Evolutionary conservation across 2,888 invertebrate species (phyloP), one percentile per base, ranked within the genome.

Genomic region (Anticlea derivata): DNA sequence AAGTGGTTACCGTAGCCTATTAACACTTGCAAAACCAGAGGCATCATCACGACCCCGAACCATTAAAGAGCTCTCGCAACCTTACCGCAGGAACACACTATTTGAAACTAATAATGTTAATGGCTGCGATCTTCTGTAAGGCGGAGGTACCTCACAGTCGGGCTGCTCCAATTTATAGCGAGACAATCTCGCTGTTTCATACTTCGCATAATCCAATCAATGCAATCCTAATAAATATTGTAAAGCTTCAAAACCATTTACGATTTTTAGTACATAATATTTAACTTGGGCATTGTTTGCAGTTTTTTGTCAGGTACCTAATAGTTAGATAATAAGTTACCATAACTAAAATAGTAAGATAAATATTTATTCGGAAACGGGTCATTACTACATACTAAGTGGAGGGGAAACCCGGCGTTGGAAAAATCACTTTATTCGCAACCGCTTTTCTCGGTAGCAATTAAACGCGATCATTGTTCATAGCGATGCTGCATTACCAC

Each of bases 371-470:
- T 65, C 61, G 61, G 55, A 68, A 61, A 63, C 55, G 56, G 59
- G 62, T 63, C 59, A 65, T 65, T 66, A 65, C 53, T 50, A 48
- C 66, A 68, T 71, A 68, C 41, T 55, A 66, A 65, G 61, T 60
- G 59, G 56, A 67, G 75, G 86, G 83, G 75, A 85, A 85, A 78
- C 78, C 86, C 85, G 73, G 67, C 64, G 57, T 51, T 72, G 67
- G 72, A 70, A 76, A 76, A 73, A 70, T 71, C 73, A 73, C 68
- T 65, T 38, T 41, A 31, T 69, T 66, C 66, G 63, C 67, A 58
- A 58, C 52, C 47, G 47, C 64, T 78, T 80, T 86, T 82, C 83
- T 78, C 78, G 65, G 76, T 81, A 82, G 75, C 72, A 71, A 77
- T 75, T 75, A 78, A 58, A 61, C 60, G 70, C 75, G 73, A 74